A percentile compares a stretch with the other conserved stretches of the same genome.
Evolutionary conservation across 2,888 invertebrate species (phyloP).

Genomic region (Prosapia bicincta): DNA sequence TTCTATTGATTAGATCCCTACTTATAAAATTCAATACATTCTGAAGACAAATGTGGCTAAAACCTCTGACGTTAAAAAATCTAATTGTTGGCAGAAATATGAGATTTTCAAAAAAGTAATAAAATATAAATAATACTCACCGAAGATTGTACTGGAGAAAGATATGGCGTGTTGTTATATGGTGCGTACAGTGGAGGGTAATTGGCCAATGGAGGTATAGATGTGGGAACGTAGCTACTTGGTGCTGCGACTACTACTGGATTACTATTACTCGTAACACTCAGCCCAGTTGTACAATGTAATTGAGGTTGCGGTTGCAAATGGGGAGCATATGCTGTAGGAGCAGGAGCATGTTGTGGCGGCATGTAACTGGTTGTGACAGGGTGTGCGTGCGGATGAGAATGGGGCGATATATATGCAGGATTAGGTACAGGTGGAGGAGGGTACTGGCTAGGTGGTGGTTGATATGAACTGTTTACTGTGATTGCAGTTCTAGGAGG

Average conservation of each 20-base stretch:
- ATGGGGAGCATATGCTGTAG: constrained; percentile 10
- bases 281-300: neutral
- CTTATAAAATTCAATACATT: no score
- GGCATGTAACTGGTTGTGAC: constrained; percentile 3
- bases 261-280: neutral
- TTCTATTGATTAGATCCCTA: no score
- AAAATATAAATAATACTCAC: constrained; percentile 18
- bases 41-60: no score
- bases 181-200: constrained; percentile 72
- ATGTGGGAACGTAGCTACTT: constrained; percentile 20
- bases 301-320: constrained; percentile 10
- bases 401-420: constrained; percentile 44
- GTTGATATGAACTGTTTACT: constrained; percentile 33
- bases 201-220: constrained; percentile 29
- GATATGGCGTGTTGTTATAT: constrained; percentile 68
- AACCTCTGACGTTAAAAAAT: no score
- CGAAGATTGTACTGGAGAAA: constrained; percentile 55
- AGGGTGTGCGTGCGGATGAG: constrained; percentile 14
- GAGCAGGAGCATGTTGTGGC: constrained; percentile 2
- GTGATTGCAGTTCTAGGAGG: constrained; percentile 40
- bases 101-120: no score
- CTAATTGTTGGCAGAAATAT: no score
- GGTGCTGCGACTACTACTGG: constrained; percentile 14
- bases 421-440: constrained; percentile 44
- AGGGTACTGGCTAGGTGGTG: constrained; percentile 39